Evolutionary conservation across 2,113 vertebrate species (phyloP), one percentile per base, ranked within the genome.

Genomic region (Meles meles): DNA sequence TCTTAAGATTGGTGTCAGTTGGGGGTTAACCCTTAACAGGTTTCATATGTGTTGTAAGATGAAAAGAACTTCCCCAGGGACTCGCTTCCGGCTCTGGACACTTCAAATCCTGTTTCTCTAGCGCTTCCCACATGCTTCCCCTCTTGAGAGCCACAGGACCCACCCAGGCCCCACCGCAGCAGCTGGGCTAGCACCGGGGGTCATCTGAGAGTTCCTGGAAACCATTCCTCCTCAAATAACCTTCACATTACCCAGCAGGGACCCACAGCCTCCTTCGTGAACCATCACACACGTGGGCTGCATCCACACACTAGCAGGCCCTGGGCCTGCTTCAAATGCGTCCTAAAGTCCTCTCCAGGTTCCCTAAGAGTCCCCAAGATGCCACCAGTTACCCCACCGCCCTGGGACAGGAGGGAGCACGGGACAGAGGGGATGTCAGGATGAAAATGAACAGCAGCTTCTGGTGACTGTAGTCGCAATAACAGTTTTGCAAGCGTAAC

Each of bases 381-480:
- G 21, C 52, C 61, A 6, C 25, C 49, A 71, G 37, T 76, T 76
- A 84, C 55, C 63, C 63, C 39, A 39, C 9, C 14, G 47, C 49
- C 63, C 55, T 37, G 44, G 37, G 57, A 80, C 11, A 77, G 67
- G 39, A 92, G 55, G 63, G 31, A 42, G 84, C 88, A 89, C 37
- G 61, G 88, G 82, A 85, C 92, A 18, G 25, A 61, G 71, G 44
- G 77, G 39, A 96, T 90, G 83, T 79, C 7, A 5, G 67, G 71
- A 65, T 94, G 90, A 93, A 88, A 81, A 94, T 88, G 96, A 94
- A 82, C 57, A 93, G 79, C 69, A 72, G 57, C 69, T 65, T 59
- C 87, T 59, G 49, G 69, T 42, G 93, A 90, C 4, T 82, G 44
- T 47, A 85, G 80, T 88, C 37, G 12, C 82, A 94, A 94, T 82